phyloP scores from a whole-genome alignment of 2,797 vertebrate genomes.

The Argya squamiceps region DNA sequence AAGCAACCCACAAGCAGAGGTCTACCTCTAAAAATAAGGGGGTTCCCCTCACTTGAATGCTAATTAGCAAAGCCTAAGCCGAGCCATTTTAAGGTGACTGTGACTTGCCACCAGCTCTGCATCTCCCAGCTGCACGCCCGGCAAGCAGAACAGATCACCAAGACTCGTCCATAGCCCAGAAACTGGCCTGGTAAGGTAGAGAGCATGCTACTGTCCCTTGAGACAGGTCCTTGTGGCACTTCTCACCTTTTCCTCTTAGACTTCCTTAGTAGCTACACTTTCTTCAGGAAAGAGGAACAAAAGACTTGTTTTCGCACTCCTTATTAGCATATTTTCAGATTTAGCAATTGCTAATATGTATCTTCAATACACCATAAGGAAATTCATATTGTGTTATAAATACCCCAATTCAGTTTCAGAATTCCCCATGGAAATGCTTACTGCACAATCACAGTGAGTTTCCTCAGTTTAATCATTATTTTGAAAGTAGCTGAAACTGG shows the following conservation, averaged over 20 bases:
- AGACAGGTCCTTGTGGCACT: neutral
- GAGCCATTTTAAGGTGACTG: neutral
- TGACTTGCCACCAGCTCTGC: neutral
- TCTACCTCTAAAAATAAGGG: neutral
- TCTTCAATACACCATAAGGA: neutral
- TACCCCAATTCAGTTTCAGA: neutral
- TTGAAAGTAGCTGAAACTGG: neutral
- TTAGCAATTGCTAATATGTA: neutral
- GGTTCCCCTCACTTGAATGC: neutral
- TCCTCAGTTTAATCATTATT: neutral
- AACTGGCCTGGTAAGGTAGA: neutral
- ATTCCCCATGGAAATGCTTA: neutral
- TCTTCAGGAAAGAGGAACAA: neutral
- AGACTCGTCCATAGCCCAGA: neutral
- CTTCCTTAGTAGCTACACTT: neutral
- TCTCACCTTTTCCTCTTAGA: neutral
- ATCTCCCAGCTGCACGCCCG: neutral
- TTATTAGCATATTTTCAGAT: neutral
- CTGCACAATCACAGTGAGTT: neutral
- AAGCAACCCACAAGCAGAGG: neutral
- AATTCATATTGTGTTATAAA: neutral
- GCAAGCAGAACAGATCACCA: neutral
- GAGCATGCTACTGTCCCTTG: accelerated
- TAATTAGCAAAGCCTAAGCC: neutral
- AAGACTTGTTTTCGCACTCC: neutral